Base-by-base conservation (phyloP, 2,888 invertebrate species). In the Pelosia muscerda region DNA sequence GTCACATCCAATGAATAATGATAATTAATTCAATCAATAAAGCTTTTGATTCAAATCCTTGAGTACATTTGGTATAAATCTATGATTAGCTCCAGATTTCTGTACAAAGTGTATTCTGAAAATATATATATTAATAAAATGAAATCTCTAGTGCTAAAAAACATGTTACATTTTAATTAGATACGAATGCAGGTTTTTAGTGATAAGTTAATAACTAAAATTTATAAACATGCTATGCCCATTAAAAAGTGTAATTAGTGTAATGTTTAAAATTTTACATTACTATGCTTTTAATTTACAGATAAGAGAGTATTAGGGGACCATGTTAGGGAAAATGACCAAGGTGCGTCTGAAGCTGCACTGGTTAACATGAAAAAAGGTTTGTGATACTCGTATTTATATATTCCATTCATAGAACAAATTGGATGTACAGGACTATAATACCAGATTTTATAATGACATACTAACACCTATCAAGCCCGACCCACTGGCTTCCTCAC, bases 281-380 rank as follows among this genome's bases (percentile, higher is more conserved):
- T 28, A 61, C 11, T 28, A 1, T 31, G 22, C 3, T 15, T 23
- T 54, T 15, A 10, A 15, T 34, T 63, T 54, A 34, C 59, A 63
- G 63, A 63, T 63, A 31, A 31, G 54, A 31, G 5, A 3, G 11
- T 22, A 28, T 31, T 54, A 15, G 23, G 3, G 9, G 4, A 15
- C 23, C 9, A 4, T 63, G 23, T 53, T 23, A 31, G 19, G 6
- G 54, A 31, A 54, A 63, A 34, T 8, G 23, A 34, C 0, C 31
- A 63, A 63, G n/a, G 54, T 5, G 54, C n/a, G 15, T 28, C 62
- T 22, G 28, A 54, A 34, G 26, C 4, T 62, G 28, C 31, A 31
- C 54, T 31, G 62, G 26, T 15, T 54, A 54, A 15, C 13, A 23
- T 54, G 15, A 63, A 54, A 54, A 63, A 63, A 54, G 63, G 63